Percentiles rank a stretch among this genome's conserved stretches.
Evolutionary conservation across 2,888 invertebrate genomes (phyloP).

Genomic region (Empis stercorea): DNA sequence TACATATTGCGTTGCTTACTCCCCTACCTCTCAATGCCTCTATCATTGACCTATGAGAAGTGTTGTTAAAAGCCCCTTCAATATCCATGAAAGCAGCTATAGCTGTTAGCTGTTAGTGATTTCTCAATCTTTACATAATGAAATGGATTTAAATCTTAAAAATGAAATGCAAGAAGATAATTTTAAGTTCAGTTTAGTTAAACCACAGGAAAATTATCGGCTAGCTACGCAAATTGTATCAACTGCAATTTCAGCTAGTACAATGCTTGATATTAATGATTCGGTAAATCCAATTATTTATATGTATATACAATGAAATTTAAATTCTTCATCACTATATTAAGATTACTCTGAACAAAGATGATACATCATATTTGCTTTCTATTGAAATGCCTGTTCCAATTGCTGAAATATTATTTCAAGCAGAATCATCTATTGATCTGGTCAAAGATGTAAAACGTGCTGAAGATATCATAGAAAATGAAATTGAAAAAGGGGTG

Average conservation of each 20-base stretch:
- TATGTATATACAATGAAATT: no score
- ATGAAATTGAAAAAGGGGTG: constrained; percentile 44
- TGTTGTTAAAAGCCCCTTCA: no score
- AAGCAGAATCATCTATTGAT: constrained; percentile 64
- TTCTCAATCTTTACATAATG: no score
- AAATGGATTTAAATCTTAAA: constrained; percentile 28
- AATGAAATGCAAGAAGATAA: constrained; percentile 22
- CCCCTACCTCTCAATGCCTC: no score
- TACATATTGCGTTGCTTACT: no score
- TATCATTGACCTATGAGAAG: no score
- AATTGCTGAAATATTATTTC: constrained; percentile 68
- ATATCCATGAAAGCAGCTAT: no score
- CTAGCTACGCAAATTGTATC: constrained; percentile 46
- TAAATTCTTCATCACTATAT: no score
- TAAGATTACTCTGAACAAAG: constrained; percentile 25
- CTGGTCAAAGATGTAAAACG: constrained; percentile 69
- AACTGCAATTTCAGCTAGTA: constrained; percentile 60
- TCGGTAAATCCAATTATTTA: no score
- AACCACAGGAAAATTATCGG: constrained; percentile 59
- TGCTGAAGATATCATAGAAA: constrained; percentile 66
- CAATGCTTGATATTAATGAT: constrained; percentile 68
- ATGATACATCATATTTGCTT: constrained; percentile 60
- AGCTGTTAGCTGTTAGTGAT: no score
- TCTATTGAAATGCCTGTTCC: constrained; percentile 67
- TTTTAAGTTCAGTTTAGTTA: constrained; percentile 52